Evolutionary conservation across 2,113 vertebrate genomes (phyloP), one percentile per base, ranked within the genome.

Genomic region (Sterrhoptilus dennistouni): DNA sequence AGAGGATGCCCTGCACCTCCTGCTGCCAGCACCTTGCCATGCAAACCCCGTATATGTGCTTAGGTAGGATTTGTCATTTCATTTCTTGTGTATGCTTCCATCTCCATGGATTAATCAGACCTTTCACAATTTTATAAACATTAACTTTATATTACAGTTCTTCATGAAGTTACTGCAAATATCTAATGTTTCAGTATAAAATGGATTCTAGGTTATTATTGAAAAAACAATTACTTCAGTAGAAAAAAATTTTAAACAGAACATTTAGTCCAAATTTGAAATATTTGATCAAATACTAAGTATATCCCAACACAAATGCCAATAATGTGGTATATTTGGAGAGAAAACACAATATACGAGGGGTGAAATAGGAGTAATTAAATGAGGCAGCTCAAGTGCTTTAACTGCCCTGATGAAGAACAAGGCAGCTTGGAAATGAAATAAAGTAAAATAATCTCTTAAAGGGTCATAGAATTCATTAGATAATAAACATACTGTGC

Each of bases 301-400:
- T 45, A 53, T 50, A 88, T n/a, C 16, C 6, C 31, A 53, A 29
- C 29, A 57, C 17, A 90, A 96, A 87, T 87, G 31, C 40, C 84
- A 89, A 56, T 24, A 49, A 29, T 68, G 24, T 4, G 13, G 35
- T 80, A 69, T 40, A 29, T 87, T 91, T 69, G 61, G 33, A 90
- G 45, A 65, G 70, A 87, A 92, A 93, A 47, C n/a, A 5, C 9
- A 79, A 44, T 89, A 92, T 88, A 96, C 79, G 90, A 86, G 90
- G 86, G 83, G 49, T 97, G 90, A 98, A 97, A 96, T 89, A 91
- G 23, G 42, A 96, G 22, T 89, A 89, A 84, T 36, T 87, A 89
- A 89, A 89, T 89, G 47, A 91, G 40, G 52, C 35, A 74, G 35
- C 56, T 93, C 76, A 79, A 88, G 47, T 70, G 29, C 12, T 88